These are phyloP conservation scores for Silurus asotus DNA, from an alignment of 2,113 vertebrate genomes.

Conservation along the genomic window DNA sequence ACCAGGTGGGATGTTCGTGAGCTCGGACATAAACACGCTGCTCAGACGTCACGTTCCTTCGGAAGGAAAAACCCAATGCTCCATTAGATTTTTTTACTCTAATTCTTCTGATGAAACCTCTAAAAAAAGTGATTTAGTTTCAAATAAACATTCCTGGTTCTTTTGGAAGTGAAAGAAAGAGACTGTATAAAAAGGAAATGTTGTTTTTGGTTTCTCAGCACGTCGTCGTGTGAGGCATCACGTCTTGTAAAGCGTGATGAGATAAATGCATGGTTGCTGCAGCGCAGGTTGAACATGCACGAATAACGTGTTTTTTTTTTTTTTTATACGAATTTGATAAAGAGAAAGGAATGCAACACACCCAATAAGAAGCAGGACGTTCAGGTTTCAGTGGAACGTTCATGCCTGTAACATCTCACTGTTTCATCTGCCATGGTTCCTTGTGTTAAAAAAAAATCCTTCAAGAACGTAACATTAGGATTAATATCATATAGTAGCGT, in stretches of 20 bases:
- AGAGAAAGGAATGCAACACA: not conserved
- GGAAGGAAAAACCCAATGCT: not conserved
- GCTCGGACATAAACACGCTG: not conserved
- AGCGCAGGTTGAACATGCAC: not conserved
- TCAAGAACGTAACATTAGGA: not conserved
- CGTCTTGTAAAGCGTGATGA: not conserved
- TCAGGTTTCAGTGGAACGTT: conserved; percentile 6
- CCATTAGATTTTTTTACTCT: not conserved
- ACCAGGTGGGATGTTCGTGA: not conserved
- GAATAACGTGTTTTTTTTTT: not conserved
- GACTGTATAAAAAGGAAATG: not conserved
- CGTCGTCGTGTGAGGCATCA: not conserved
- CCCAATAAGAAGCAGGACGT: not conserved
- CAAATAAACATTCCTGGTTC: not conserved
- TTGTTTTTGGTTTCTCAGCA: not conserved
- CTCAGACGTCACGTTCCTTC: not conserved
- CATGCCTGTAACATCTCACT: not conserved
- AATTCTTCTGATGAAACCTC: not conserved
- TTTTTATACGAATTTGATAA: not conserved
- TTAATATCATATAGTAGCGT: not conserved
- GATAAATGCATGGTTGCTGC: not conserved
- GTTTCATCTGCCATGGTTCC: not conserved
- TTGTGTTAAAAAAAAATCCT: not conserved
- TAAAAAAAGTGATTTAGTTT: not conserved
- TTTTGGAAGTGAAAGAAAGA: not conserved